phyloP scores from a whole-genome alignment of 2,888 invertebrate species.

The Morpho achilles region DNA sequence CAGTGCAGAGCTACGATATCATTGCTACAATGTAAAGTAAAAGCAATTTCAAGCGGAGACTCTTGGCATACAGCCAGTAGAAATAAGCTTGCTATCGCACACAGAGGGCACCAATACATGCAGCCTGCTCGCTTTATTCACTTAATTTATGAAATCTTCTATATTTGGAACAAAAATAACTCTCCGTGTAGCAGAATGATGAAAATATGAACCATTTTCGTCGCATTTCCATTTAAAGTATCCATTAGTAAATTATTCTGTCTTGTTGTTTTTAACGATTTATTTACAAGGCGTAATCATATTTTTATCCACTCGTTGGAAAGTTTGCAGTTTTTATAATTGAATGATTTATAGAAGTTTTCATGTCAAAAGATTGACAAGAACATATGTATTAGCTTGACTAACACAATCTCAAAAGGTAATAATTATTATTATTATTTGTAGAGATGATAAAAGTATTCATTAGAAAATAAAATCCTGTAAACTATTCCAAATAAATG shows the following conservation, averaged over 20 bases:
- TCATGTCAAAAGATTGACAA: too few species aligned
- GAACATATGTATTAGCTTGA: too few species aligned
- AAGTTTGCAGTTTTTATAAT: constrained; percentile 30
- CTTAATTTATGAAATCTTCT: constrained; percentile 42
- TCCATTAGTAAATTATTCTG: constrained; percentile 15
- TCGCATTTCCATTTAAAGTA: constrained; percentile 6
- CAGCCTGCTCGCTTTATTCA: constrained; percentile 48
- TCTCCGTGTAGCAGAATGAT: constrained; percentile 8
- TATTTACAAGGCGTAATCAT: constrained; percentile 6
- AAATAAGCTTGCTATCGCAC: constrained; percentile 71
- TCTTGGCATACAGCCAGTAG: constrained; percentile 68
- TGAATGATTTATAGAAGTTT: too few species aligned
- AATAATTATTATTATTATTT: background rate
- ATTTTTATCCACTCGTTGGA: constrained; percentile 10
- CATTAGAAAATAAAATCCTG: too few species aligned
- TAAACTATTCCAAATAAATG: too few species aligned
- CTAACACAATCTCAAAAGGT: too few species aligned
- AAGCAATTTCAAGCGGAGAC: constrained; percentile 67
- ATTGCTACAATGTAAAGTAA: constrained; percentile 63
- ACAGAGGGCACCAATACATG: constrained; percentile 58
- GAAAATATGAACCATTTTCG: constrained; percentile 16
- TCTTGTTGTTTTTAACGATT: constrained; percentile 6
- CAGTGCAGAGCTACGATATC: constrained; percentile 57
- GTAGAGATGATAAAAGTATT: too few species aligned
- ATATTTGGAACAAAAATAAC: constrained; percentile 22